Evolutionary conservation across 2,888 invertebrate genomes (phyloP), one percentile per base, ranked within the genome.

Genomic region (Dolichopus griseipennis): DNA sequence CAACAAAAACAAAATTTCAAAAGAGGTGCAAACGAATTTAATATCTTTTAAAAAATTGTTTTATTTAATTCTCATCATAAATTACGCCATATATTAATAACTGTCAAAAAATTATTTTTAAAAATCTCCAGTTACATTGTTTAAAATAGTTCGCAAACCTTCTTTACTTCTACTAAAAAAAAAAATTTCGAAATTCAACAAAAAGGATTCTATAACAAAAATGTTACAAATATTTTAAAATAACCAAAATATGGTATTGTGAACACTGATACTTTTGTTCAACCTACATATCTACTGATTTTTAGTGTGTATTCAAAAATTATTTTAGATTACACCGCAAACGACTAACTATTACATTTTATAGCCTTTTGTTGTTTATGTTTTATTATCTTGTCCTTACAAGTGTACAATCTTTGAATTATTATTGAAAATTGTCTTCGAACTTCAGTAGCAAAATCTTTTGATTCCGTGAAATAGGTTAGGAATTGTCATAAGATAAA

Each of bases 51-150:
- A 61, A 37, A 15, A 52, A 52, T 2, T 52, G 6, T 52, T 52
- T 52, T 3, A 5, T 63, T 15, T 27, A 63, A 27, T 63, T 63
- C 63, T 27, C 63, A 63, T 63, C 63, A 27, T 63, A 63, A 63
- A 63, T 63, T 63, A 12, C 15, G 15, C 20, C 22, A 63, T 15
- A 27, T 22, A 63, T 63, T 63, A 63, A 63, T 63, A 63, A 27
- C 22, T 63, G 22, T 63, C 63, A 63, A 63, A 22, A n/a, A 63
- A 27, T 27, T 15, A 27, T 27, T 27, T 63, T 27, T 15, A 63
- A 63, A 63, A 22, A 27, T 10, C 63, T 27, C 22, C 27, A 63
- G n/a, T 27, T 22, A 21, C 21, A 61, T 61, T 27, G 27, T 27
- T 63, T n/a, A 27, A 63, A 12, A 63, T 63, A 15, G 22, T 21